Evolutionary conservation across 2,888 invertebrate species (phyloP).

Genomic region (Busseola fusca): DNA sequence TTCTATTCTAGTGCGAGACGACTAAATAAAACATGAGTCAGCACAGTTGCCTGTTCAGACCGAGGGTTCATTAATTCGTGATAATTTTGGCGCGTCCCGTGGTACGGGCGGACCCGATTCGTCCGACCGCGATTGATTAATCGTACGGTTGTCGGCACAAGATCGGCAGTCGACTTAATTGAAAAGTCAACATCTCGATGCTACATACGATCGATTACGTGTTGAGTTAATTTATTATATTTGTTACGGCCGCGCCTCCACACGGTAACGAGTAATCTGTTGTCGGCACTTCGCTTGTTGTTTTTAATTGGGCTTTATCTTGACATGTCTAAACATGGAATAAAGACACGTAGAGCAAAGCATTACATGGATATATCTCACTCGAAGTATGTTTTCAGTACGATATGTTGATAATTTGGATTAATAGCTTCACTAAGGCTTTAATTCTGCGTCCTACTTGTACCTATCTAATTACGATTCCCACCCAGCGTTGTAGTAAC

Average conservation of each 20-base stretch:
- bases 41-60: constrained; percentile 45
- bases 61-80: constrained; percentile 61
- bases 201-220: constrained; percentile 78
- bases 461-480: constrained; percentile 54
- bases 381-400: constrained; percentile 13
- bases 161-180: constrained; percentile 84
- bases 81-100: constrained; percentile 64
- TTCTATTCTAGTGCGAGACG: constrained; percentile 56
- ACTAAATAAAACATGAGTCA: constrained; percentile 65
- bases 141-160: constrained; percentile 76
- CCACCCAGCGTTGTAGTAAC: constrained; percentile 34
- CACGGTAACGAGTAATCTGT: constrained; percentile 55
- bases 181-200: constrained; percentile 87
- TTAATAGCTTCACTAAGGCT: constrained; percentile 40
- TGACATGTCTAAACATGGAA: constrained; percentile 39
- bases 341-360: constrained; percentile 27
- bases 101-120: constrained; percentile 52
- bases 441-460: constrained; percentile 25
- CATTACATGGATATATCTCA: constrained; percentile 25
- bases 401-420: constrained; percentile 28
- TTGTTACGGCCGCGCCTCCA: constrained; percentile 61
- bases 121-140: constrained; percentile 77
- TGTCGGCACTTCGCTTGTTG: constrained; percentile 51
- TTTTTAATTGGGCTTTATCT: constrained; percentile 64
- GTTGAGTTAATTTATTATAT: constrained; percentile 78